Conservation (phyloP, 2,888 invertebrate genomes). For the Bombyx huttoni region DNA sequence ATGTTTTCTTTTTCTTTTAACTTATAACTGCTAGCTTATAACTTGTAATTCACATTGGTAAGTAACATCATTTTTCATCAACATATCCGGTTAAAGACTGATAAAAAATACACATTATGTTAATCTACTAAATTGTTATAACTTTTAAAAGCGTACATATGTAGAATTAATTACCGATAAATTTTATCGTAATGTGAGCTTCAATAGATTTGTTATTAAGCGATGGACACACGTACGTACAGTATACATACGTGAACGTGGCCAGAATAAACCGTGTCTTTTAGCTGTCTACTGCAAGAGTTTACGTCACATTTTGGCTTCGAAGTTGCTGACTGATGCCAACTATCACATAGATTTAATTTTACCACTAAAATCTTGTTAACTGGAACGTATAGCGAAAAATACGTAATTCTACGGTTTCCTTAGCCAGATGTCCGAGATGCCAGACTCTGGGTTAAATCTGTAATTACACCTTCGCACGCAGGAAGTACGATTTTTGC, state of each 20-base stretch:
- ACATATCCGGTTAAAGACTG: not conserved
- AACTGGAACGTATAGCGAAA: slow-evolving; percentile 17
- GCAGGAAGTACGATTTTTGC: slow-evolving; percentile 82
- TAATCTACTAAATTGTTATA: not conserved
- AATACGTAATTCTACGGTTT: slow-evolving; percentile 2
- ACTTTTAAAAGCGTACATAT: not conserved
- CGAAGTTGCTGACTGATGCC: slow-evolving; percentile 38
- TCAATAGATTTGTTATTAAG: slow-evolving; percentile 19
- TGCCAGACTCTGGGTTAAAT: no score
- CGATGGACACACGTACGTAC: slow-evolving; percentile 24
- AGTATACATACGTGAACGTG: slow-evolving; percentile 33
- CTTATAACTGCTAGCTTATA: no score
- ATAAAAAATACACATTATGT: not conserved
- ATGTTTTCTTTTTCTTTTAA: no score
- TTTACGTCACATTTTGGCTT: slow-evolving; percentile 46
- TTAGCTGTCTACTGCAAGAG: slow-evolving; percentile 24
- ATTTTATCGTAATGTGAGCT: slow-evolving; percentile 1
- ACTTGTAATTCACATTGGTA: no score
- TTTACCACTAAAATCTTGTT: slow-evolving; percentile 21
- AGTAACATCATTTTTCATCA: no score
- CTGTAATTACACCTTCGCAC: slow-evolving; percentile 1
- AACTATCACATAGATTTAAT: slow-evolving; percentile 25
- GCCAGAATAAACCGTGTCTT: slow-evolving; percentile 29
- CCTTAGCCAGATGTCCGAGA: no score
- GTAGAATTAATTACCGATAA: not conserved